These are phyloP conservation scores for Sclerurus mexicanus DNA, from an alignment of 2,113 vertebrate species.

Conservation along the genomic window DNA sequence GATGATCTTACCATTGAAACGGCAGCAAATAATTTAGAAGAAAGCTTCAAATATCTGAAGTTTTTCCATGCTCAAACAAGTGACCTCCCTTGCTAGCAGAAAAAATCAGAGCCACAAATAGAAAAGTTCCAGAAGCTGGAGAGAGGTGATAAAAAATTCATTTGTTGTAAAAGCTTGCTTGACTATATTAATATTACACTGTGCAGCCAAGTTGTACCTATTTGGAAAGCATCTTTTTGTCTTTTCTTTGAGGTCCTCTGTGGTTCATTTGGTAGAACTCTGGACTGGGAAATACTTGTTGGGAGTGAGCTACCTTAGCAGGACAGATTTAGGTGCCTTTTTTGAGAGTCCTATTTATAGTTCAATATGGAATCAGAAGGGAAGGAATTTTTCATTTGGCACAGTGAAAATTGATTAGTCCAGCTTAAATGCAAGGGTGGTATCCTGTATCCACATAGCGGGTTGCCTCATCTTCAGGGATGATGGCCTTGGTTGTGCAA, in stretches of 20 bases:
- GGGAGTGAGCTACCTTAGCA: not conserved
- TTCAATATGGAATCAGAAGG: not conserved
- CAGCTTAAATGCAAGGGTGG: not conserved
- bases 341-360: not conserved
- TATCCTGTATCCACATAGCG: fast-evolving
- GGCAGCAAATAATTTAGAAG: not conserved
- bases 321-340: not conserved
- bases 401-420: not conserved
- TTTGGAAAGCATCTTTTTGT: not conserved
- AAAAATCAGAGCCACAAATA: not conserved
- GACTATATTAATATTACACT: not conserved
- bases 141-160: not conserved
- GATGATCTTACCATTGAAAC: not conserved
- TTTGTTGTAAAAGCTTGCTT: not conserved
- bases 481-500: not conserved
- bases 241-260: not conserved
- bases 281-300: not conserved
- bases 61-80: not conserved
- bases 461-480: not conserved
- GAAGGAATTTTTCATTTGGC: not conserved
- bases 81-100: not conserved
- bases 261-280: not conserved
- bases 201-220: fast-evolving
- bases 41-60: not conserved
- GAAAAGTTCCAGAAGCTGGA: not conserved